Evolutionary conservation across 2,888 invertebrate genomes (phyloP).

Genomic region (Hemistola chrysoprasaria): DNA sequence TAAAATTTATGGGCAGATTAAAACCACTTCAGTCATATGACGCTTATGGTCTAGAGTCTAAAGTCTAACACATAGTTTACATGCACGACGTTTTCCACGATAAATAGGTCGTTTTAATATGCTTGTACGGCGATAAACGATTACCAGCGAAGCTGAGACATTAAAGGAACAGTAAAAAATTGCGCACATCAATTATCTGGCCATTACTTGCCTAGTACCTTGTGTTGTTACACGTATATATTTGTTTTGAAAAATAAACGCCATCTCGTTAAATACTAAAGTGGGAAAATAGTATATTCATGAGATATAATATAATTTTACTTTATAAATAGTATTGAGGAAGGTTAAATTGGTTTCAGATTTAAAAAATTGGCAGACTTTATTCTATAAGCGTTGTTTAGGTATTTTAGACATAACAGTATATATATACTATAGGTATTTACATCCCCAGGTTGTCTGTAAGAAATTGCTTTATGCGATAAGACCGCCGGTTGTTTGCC

Average conservation of each 20-base stretch:
- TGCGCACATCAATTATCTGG: conserved; percentile 42
- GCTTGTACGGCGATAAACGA: conserved; percentile 47
- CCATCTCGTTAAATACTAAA: conserved; percentile 2
- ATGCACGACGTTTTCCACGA: conserved; percentile 39
- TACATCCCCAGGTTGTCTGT: too few relatives aligned
- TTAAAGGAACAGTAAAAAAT: conserved; percentile 45
- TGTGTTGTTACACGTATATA: conserved; percentile 10
- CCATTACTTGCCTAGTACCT: conserved; percentile 36
- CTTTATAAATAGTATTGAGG: too few relatives aligned
- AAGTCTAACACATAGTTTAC: conserved; percentile 30
- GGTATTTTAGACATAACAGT: too few relatives aligned
- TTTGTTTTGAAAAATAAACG: conserved; percentile 16
- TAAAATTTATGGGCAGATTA: conserved; percentile 28
- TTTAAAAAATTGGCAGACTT: too few relatives aligned
- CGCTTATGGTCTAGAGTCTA: neutral
- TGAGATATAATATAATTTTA: too few relatives aligned
- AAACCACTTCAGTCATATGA: conserved; percentile 8
- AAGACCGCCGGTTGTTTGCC: too few relatives aligned
- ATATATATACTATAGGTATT: too few relatives aligned
- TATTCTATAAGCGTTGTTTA: too few relatives aligned
- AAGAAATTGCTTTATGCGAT: too few relatives aligned
- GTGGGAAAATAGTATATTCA: too few relatives aligned
- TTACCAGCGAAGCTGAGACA: conserved; percentile 41
- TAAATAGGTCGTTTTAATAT: conserved; percentile 52
- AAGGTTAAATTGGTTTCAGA: too few relatives aligned